Base-by-base conservation (phyloP, 1,140 invertebrate genomes). In the Hyles euphorbiae region DNA sequence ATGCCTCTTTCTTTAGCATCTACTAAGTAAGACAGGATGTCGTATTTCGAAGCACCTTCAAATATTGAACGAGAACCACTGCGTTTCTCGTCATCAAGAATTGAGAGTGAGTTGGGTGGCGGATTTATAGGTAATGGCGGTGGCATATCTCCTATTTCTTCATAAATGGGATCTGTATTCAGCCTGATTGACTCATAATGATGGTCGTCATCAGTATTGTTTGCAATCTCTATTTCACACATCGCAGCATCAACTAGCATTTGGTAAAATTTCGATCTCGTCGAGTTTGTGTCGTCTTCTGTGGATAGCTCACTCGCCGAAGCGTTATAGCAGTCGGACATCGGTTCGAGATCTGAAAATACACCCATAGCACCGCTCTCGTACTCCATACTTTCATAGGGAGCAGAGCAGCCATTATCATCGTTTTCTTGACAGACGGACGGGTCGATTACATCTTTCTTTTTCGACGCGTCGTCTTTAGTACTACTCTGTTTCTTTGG, bases 11-110 rank as follows among this genome's bases (percentile, higher is more conserved):
- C 92, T 87, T 96, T 95, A 22, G 96, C 95, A 78, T 95, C 95
- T 46, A 96, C 95, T 51, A 98, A 88, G 72, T 96, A 97, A 40
- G 94, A 96, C 5, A 98, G 87, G 62, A 98, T 95, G 70, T 98
- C 96, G 67, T 96, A 96, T 78, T 96, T 97, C 1, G 95, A 95
- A 9, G 96, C 95, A 34, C 94, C 94, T 83, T 95, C 94, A 77
- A 96, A 96, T 71, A 96, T 95, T 22, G 94, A 95, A 58, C 72
- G 89, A 89, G 82, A 89, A 90, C 91, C 92, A 90, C 78, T 92
- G 86, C 70, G 91, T 76, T 91, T 88, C 64, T 94, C 93, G 56
- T 93, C 91, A 47, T 91, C 91, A 63, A 93, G 88, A 0, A 91
- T 78, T 43, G 78, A 36, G 70, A 92, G 74, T 43, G 84, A 89